phyloP scores from a whole-genome alignment of 2,797 vertebrate genomes.

The Channallabes apus region DNA sequence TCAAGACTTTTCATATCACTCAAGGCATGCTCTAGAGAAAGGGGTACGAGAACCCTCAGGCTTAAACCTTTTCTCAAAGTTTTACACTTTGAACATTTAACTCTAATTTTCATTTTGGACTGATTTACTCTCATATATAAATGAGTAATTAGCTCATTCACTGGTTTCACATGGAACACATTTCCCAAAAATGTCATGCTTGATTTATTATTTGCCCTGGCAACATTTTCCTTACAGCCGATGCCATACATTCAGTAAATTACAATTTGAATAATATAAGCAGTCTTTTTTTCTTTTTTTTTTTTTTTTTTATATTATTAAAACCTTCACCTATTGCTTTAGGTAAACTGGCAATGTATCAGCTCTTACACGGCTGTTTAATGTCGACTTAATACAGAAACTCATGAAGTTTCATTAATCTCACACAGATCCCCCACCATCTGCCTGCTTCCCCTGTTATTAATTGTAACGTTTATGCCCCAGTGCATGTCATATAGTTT shows the following conservation, averaged over 20 bases:
- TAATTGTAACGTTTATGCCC: slow-evolving; percentile 13
- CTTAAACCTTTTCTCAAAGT: background rate
- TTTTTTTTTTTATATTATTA: too few species aligned
- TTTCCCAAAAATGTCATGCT: background rate
- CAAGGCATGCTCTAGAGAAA: background rate
- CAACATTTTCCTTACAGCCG: background rate
- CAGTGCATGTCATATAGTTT: slow-evolving; percentile 27
- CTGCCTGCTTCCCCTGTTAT: slow-evolving; percentile 10
- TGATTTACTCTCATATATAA: background rate
- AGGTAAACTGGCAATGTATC: background rate
- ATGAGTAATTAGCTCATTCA: background rate
- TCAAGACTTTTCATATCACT: background rate
- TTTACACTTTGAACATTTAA: background rate
- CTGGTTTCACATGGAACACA: background rate
- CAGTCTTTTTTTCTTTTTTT: too few species aligned
- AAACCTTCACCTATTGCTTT: too few species aligned
- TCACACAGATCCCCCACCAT: background rate
- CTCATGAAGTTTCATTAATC: background rate
- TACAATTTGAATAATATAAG: background rate
- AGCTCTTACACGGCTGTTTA: too few species aligned
- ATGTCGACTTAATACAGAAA: background rate
- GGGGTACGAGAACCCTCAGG: background rate
- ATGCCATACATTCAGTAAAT: background rate
- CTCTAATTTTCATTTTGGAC: background rate
- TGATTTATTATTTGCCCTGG: background rate